phyloP scores from a whole-genome alignment of 1,140 invertebrate species.

The Cyclina sinensis region DNA sequence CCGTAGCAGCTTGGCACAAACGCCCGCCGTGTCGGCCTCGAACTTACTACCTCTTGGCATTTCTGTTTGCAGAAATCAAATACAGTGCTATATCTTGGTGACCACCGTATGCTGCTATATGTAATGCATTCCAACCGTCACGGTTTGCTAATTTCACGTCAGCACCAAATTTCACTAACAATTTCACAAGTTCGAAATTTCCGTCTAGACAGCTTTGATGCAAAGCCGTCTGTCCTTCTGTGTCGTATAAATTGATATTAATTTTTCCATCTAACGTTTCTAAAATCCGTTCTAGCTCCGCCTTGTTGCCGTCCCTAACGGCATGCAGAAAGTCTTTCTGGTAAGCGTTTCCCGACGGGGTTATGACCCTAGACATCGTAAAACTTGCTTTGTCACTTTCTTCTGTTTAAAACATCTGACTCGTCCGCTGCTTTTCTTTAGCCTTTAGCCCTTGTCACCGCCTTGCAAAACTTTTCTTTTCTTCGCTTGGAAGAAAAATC shows the following conservation, averaged over 20 bases:
- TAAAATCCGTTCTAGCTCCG: conserved; percentile 84
- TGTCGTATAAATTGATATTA: conserved; percentile 87
- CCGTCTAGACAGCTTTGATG: conserved; percentile 88
- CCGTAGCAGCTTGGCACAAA: not conserved
- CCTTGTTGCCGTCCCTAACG: conserved; percentile 85
- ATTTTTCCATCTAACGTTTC: conserved; percentile 85
- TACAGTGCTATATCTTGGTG: conserved; percentile 87
- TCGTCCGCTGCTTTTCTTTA: not conserved
- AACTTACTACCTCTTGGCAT: conserved; percentile 49
- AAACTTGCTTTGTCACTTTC: not conserved
- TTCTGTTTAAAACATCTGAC: not conserved
- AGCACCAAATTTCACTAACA: conserved; percentile 88
- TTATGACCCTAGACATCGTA: conserved; percentile 48
- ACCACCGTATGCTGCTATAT: conserved; percentile 88
- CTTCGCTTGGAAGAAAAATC: not conserved
- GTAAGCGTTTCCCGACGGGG: conserved; percentile 69
- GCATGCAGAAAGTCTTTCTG: conserved; percentile 85
- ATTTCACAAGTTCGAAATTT: conserved; percentile 88
- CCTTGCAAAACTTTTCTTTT: not conserved
- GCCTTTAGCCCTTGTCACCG: not conserved
- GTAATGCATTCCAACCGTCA: conserved; percentile 88
- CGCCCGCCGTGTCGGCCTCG: not conserved
- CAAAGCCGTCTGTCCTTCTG: conserved; percentile 87
- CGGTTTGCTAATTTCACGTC: conserved; percentile 87
- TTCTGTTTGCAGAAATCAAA: conserved; percentile 80